A percentile compares a stretch with the other conserved stretches of the same genome.
Evolutionary conservation across 2,888 invertebrate genomes (phyloP).

Genomic region (Xestia xanthographa): DNA sequence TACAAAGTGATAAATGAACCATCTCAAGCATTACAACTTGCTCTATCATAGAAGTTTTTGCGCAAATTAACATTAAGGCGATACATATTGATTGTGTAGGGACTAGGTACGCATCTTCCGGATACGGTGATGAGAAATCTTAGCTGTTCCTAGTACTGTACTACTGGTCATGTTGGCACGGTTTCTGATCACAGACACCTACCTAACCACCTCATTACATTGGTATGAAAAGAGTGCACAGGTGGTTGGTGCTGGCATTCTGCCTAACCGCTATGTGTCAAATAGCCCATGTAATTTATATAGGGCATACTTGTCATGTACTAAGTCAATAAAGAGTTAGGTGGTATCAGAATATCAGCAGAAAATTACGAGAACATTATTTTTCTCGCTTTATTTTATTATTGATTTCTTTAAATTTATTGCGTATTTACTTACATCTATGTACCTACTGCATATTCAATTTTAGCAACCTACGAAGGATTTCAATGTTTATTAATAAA

Average conservation of each 20-base stretch:
- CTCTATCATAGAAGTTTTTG: slow-evolving; percentile 25
- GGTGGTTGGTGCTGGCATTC: slow-evolving; percentile 42
- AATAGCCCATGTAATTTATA: slow-evolving; percentile 13
- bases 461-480: slow-evolving; percentile 28
- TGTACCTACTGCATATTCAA: not conserved
- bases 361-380: not conserved
- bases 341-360: not conserved
- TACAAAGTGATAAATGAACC: slow-evolving; percentile 16
- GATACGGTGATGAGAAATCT: slow-evolving; percentile 54
- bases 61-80: slow-evolving; percentile 13
- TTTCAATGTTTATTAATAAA: slow-evolving; percentile 46
- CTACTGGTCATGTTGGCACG: slow-evolving; percentile 41
- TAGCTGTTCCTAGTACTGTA: slow-evolving; percentile 25
- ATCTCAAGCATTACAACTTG: not conserved
- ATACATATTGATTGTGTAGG: slow-evolving; percentile 29
- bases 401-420: not conserved
- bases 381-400: not conserved
- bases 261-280: slow-evolving; percentile 26
- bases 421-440: not conserved
- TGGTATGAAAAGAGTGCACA: slow-evolving; percentile 42
- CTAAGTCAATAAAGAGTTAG: not conserved
- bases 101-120: slow-evolving; percentile 29
- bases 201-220: slow-evolving; percentile 3
- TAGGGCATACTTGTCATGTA: not conserved
- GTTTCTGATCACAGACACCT: slow-evolving; percentile 29